Evolutionary conservation across 2,888 invertebrate genomes (phyloP), one percentile per base, ranked within the genome.

Genomic region (Lithosia quadra): DNA sequence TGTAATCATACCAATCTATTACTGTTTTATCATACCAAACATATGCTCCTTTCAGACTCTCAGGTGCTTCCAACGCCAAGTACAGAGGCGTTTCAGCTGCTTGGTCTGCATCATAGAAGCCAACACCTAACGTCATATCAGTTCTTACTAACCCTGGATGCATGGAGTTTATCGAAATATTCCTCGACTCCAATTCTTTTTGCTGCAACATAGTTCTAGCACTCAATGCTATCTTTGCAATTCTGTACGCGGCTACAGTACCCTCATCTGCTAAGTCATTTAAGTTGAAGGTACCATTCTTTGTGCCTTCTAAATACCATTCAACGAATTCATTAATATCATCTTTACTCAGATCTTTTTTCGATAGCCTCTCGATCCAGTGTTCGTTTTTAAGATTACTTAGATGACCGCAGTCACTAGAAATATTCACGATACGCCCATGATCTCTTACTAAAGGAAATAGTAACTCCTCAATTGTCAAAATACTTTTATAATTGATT

Each of bases 121-220:
- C 98, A 75, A 94, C 95, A 36, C 96, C 95, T 56, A 92, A 93
- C 0, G 96, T 96, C 97, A 98, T 97, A 81, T 97, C 97, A 0
- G 98, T 98, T 72, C 95, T 95, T 0, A 98, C 97, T 78, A 97
- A 96, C 0, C 98, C 98, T 8, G 97, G 98, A 86, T 97, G 96
- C 82, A 97, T 95, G 13, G 96, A 92, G 87, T 97, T 97, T 0
- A 93, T 87, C 0, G 78, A 77, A 49, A 97, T 95, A 70, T 96
- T 96, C 67, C 95, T 95, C 0, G 94, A 92, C n/a, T 87, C 87
- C n/a, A 97, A 92, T 53, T 95, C 90, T 55, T 92, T 90, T 80
- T 97, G 97, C 78, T 97, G 97, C 61, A 97, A 89, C 43, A 95
- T 90, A 0, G 97, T 96, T 64, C 97, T 83, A 0, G 97, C 97